Base-by-base conservation (phyloP, 1,140 invertebrate genomes). In the Panagrolaimus sp. region DNA sequence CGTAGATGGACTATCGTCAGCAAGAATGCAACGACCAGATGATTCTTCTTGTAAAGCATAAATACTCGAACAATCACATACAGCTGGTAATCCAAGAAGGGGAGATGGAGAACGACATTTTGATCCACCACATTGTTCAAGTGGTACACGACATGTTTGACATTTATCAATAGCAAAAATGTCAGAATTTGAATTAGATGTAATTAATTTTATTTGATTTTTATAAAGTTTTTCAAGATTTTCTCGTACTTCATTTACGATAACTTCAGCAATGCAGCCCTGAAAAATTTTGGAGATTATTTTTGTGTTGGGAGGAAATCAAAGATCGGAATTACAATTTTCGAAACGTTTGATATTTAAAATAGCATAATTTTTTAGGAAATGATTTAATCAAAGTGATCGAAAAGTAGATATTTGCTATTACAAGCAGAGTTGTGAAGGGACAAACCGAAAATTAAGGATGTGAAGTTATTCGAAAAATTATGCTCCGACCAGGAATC, bases 111-210 rank as follows among this genome's bases (percentile, higher is more conserved):
- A 43, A 25, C 63, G 63, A 14, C 63, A 64, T 9, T 20, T 43
- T 8, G 63, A 27, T 23, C 63, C 63, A 16, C 38, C 38, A 46
- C 63, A 64, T 25, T 43, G 47, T n/a, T 45, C 43, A 25, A 20
- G 16, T 0, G 43, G 38, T 14, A 48, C 43, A 5, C 23, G 11
- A n/a, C 65, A 66, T 9, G 16, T 45, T 23, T 48, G 65, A 16
- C 43, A 66, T 66, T 42, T 31, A 44, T 64, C 20, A 11, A 66
- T 66, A 11, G 65, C 43, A 66, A 66, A 66, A 13, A 27, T 42
- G 16, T 46, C 45, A 5, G 23, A 20, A 23, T 46, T 38, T 9
- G 20, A 23, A 5, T 66, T 42, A 9, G 16, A 27, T 5, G 47
- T 11, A 47, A 66, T 23, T 16, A 38, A n/a, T 23, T 23, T 42